Percentiles rank a stretch among this genome's conserved stretches.
These are phyloP conservation scores for Sebastes miniatus DNA, from an alignment of 2,797 vertebrate genomes.

Conservation along the genomic window DNA sequence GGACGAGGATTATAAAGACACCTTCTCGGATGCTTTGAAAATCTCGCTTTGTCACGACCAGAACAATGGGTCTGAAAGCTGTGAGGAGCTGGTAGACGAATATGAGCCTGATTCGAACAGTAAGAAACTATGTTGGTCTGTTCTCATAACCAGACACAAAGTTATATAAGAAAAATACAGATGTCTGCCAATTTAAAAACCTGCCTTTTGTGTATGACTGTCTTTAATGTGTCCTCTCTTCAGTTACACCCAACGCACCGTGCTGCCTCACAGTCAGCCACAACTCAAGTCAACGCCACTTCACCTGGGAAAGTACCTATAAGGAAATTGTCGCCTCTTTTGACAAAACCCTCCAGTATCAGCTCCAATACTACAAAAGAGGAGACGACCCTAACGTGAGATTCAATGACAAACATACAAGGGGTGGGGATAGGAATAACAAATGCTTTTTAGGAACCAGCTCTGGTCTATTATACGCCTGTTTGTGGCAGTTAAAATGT, in stretches of 20 bases:
- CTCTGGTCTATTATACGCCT: neutral
- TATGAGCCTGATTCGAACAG: slow-evolving; percentile 46
- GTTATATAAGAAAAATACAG: neutral
- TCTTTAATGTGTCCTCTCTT: slow-evolving; percentile 3
- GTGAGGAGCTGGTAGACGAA: neutral
- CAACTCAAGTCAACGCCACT: slow-evolving; percentile 46
- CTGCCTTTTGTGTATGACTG: neutral
- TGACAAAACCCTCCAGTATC: slow-evolving; percentile 32
- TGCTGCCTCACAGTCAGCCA: slow-evolving; percentile 56
- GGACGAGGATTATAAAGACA: fast-evolving
- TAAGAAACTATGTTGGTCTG: slow-evolving; percentile 42
- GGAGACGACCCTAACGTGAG: slow-evolving; percentile 43
- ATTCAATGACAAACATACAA: neutral
- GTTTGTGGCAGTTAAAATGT: neutral
- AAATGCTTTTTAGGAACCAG: neutral
- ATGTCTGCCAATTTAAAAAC: neutral
- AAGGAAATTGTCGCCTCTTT: no score
- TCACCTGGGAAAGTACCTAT: slow-evolving; percentile 78
- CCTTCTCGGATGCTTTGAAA: slow-evolving; percentile 17
- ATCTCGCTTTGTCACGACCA: slow-evolving; percentile 57
- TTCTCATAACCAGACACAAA: neutral
- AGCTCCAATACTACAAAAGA: slow-evolving; percentile 58
- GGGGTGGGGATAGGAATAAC: neutral
- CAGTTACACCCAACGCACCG: slow-evolving; percentile 77
- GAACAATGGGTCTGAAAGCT: neutral